Percentiles rank a stretch among this genome's conserved stretches.
Evolutionary conservation across 2,888 invertebrate genomes (phyloP).

Genomic region (Cantharis lateralis): DNA sequence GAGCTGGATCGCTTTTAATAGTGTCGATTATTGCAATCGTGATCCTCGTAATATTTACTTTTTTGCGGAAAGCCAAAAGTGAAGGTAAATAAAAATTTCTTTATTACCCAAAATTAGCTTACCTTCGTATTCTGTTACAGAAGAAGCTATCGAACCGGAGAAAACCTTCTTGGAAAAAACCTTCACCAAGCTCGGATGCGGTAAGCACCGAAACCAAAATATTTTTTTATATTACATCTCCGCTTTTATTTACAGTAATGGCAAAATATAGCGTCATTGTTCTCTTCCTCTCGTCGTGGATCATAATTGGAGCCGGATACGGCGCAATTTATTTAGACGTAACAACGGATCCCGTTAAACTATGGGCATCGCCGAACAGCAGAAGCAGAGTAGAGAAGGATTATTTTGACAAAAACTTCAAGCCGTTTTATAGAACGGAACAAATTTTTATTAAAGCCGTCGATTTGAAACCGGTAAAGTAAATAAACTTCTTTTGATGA

Average conservation of each 20-base stretch:
- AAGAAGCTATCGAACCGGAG: neutral
- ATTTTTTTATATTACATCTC: neutral
- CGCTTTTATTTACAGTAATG: slow-evolving; percentile 60
- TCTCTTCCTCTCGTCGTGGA: slow-evolving; percentile 66
- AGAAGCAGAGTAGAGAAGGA: slow-evolving; percentile 81
- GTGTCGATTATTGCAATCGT: slow-evolving; percentile 47
- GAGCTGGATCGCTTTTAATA: slow-evolving; percentile 62
- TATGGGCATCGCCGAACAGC: slow-evolving; percentile 89
- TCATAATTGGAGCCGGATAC: slow-evolving; percentile 64
- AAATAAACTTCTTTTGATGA: neutral
- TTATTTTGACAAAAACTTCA: slow-evolving; percentile 85
- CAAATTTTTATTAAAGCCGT: slow-evolving; percentile 82
- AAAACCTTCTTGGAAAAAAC: slow-evolving; percentile 45
- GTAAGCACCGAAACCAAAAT: slow-evolving; percentile 41
- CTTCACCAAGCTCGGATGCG: slow-evolving; percentile 57
- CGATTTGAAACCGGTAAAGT: slow-evolving; percentile 59
- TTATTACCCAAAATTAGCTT: neutral
- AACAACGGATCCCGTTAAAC: slow-evolving; percentile 87
- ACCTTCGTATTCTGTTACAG: neutral
- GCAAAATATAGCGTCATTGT: slow-evolving; percentile 69
- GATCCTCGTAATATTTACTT: neutral
- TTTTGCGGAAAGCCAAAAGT: slow-evolving; percentile 2
- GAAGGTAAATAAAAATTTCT: slow-evolving; percentile 4
- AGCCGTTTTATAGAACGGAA: slow-evolving; percentile 86
- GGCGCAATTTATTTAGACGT: slow-evolving; percentile 73